Conservation (phyloP, 1,140 invertebrate genomes). For the Telenomus remus region DNA sequence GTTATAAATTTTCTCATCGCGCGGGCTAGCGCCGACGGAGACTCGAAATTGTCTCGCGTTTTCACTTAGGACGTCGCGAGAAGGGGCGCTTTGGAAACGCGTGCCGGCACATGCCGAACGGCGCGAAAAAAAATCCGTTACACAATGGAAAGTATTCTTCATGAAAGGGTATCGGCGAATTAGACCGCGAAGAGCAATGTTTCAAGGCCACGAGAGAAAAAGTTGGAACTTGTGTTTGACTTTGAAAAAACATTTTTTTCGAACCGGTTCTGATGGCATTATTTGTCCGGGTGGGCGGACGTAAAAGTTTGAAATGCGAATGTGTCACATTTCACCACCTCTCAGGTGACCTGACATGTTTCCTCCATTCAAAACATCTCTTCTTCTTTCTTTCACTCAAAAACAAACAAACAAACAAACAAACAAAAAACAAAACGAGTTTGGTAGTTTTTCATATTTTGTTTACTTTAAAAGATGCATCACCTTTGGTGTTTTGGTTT, state of each 20-base stretch:
- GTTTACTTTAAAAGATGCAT: too few species aligned
- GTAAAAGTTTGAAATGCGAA: slow-evolving; percentile 17
- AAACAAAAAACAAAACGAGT: too few species aligned
- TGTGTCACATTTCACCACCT: slow-evolving; percentile 5
- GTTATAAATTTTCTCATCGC: slow-evolving; percentile 17
- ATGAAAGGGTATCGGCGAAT: slow-evolving; percentile 71
- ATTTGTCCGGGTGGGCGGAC: neutral
- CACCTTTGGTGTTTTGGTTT: too few species aligned
- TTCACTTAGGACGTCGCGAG: slow-evolving; percentile 27
- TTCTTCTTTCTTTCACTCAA: too few species aligned
- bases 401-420: too few species aligned
- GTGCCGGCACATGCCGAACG: slow-evolving; percentile 29
- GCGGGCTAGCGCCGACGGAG: slow-evolving; percentile 16
- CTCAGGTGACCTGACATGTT: slow-evolving; percentile 5
- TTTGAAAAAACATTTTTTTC: slow-evolving; percentile 62
- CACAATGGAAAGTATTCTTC: slow-evolving; percentile 76
- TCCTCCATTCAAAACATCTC: too few species aligned
- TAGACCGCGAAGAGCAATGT: slow-evolving; percentile 72
- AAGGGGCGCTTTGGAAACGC: slow-evolving; percentile 40
- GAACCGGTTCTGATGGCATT: slow-evolving; percentile 58
- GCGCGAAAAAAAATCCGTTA: slow-evolving; percentile 68
- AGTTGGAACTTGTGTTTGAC: slow-evolving; percentile 59
- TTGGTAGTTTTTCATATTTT: too few species aligned
- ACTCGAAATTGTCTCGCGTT: slow-evolving; percentile 36
- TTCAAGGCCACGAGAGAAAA: slow-evolving; percentile 72